These are phyloP conservation scores for Lasioglossum marginatum DNA, from an alignment of 2,888 invertebrate genomes.

Conservation along the genomic window DNA sequence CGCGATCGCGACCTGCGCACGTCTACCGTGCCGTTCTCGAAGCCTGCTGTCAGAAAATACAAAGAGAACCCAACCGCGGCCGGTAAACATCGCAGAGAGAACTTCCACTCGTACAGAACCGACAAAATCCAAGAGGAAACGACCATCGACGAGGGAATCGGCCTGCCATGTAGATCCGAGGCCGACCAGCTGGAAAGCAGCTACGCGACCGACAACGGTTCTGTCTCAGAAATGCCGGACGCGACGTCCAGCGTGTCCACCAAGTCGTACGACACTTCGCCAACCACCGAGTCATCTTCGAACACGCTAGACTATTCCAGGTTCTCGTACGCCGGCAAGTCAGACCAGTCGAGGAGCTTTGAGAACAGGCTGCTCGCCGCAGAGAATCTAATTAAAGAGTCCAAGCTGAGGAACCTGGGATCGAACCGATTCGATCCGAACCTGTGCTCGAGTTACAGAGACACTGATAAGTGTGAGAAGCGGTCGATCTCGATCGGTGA, in stretches of 20 bases:
- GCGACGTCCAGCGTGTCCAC: conserved; percentile 72
- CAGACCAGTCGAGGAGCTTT: conserved; percentile 74
- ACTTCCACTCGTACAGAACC: conserved; percentile 71
- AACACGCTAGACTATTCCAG: conserved; percentile 72
- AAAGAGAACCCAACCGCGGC: conserved; percentile 63
- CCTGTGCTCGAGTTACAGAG: conserved; percentile 75
- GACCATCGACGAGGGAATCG: conserved; percentile 68
- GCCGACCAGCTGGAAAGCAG: conserved; percentile 45
- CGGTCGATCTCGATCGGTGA: conserved; percentile 75
- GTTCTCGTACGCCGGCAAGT: conserved; percentile 47
- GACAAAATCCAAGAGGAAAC: conserved; percentile 82
- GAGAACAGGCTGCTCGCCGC: conserved; percentile 80
- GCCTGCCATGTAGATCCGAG: neutral
- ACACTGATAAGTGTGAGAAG: conserved; percentile 80
- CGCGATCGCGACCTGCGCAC: conserved; percentile 21
- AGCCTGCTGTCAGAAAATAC: conserved; percentile 69
- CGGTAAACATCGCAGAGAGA: conserved; percentile 66
- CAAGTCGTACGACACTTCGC: conserved; percentile 76
- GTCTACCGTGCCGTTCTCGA: conserved; percentile 59
- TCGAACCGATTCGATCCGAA: conserved; percentile 73
- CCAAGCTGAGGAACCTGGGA: conserved; percentile 78
- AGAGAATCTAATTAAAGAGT: conserved; percentile 82
- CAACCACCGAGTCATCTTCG: conserved; percentile 78
- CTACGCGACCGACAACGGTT: conserved; percentile 41
- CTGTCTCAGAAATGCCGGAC: conserved; percentile 69